Evolutionary conservation across 2,888 invertebrate genomes (phyloP), one percentile per base, ranked within the genome.

Genomic region (Cryptophagus acutangulus): DNA sequence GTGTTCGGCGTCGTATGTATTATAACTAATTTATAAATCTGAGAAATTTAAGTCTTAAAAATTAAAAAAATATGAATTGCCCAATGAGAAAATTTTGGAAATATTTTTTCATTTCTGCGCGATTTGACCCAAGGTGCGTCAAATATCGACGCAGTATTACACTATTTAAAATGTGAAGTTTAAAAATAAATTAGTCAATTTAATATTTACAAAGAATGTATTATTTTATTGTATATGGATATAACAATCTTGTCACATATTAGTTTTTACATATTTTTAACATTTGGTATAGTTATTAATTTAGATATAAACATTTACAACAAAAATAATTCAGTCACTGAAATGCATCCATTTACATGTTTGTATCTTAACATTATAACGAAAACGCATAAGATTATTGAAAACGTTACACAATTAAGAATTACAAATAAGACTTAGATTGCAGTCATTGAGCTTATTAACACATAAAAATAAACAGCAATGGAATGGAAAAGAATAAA

Each of bases 251-350:
- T 59, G 58, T 61, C 58, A 59, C n/a, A n/a, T n/a, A n/a, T n/a
- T n/a, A n/a, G n/a, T n/a, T n/a, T n/a, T 61, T 61, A 31, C 15
- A 16, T 8, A 61, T 59, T 57, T 55, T 58, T 60, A 61, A 61
- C 61, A 61, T 61, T 61, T 61, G 61, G 61, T 61, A 61, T 58
- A 60, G 50, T 58, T 56, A 59, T 58, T 52, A 58, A 61, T 59
- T 61, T 59, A 59, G 58, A 59, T 58, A 58, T 57, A 20, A 58
- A 58, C 56, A 60, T 58, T 55, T 54, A 57, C 50, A 48, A 47
- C 48, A 49, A 46, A 49, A 55, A 45, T 39, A 51, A 57, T 55
- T 59, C 60, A 62, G 60, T 62, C 60, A 59, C 52, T 54, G 55
- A 59, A 59, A 58, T 59, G 53, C 58, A 55, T 57, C 48, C 29